Conservation (phyloP, 1,140 invertebrate species). For the Cydia pomonella region DNA sequence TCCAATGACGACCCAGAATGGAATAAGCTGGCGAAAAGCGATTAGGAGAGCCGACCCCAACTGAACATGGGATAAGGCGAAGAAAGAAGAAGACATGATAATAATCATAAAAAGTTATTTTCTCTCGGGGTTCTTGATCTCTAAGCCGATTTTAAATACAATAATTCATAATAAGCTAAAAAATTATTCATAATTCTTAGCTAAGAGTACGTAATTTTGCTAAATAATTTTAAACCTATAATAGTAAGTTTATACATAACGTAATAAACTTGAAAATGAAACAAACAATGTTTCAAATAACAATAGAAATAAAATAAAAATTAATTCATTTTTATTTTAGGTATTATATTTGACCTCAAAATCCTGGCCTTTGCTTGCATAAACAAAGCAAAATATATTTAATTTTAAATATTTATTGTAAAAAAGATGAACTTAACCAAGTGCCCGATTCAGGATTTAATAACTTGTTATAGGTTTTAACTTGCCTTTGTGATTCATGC, state of each 20-base stretch:
- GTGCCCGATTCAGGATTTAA: no score
- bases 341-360: not conserved
- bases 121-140: no score
- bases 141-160: not conserved
- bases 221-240: not conserved
- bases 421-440: not conserved
- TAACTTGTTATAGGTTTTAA: no score
- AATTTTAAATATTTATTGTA: not conserved
- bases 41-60: no score
- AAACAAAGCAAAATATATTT: not conserved
- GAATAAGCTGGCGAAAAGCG: no score
- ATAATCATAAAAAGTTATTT: no score
- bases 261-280: not conserved
- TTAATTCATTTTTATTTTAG: not conserved
- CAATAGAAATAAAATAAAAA: not conserved
- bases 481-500: no score
- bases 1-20: no score
- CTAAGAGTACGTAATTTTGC: not conserved
- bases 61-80: no score
- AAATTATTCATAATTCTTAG: no score
- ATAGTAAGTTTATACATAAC: not conserved
- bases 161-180: no score
- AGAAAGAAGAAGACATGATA: no score
- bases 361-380: not conserved
- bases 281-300: not conserved